Evolutionary conservation across 64 coral and sea anemone species (phyloP), one percentile per base, ranked within the genome.

Genomic region (Exaiptasia diaphana): DNA sequence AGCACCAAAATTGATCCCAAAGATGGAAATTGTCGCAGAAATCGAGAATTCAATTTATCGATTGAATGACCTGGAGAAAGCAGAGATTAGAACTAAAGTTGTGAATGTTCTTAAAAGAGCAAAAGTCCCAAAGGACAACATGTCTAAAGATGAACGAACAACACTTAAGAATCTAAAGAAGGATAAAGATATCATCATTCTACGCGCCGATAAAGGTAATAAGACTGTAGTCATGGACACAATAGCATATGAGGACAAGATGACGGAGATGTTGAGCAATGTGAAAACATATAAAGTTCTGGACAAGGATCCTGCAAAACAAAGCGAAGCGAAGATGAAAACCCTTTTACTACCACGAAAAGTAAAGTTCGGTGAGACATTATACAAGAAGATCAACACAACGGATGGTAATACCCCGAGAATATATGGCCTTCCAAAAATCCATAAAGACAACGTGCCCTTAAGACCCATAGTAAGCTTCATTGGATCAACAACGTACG

Each of bases 191-290:
- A 83, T 68, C 7, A 57, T 71, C 3, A 57, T 75, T 13, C 48
- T 30, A 35, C 48, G 45, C 20, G 69, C 82, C 25, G 82, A 85
- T 30, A 85, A 85, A 85, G 68, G 68, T 20, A 85, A 64, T 41
- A 74, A 43, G 11, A 74, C 71, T 17, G 82, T 85, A 14, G 44
- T 74, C 53, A 59, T 85, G 68, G 82, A 85, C 46, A 85, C 27
- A 34, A 14, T n/a, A 29, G 68, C 73, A 40, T 74, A 85, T 40
- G 38, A 65, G 52, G 39, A 53, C 42, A 85, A 85, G 44, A 80
- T 80, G 55, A 53, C 33, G 48, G 22, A 25, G 9, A 26, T 50
- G 22, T 25, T 74, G 25, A 74, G 71, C 31, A 23, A 74, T 24
- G 25, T 22, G 38, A 64, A 34, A 20, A 64, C 20, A 17, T 81